Base-by-base conservation (phyloP, 2,888 invertebrate species). In the Ceramica pisi region DNA sequence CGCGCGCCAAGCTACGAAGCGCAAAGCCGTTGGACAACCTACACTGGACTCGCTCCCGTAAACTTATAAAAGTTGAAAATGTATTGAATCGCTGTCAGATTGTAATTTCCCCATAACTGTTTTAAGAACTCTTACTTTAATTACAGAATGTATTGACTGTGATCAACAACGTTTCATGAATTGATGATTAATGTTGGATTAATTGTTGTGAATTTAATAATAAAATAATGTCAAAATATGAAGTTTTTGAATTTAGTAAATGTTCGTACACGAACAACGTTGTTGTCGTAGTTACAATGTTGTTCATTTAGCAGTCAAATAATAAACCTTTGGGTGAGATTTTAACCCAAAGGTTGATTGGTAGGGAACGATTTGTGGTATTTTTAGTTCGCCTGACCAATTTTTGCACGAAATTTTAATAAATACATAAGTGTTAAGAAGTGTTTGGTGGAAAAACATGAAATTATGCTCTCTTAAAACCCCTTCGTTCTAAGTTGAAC, bases 21-120 rank as follows among this genome's bases (percentile, higher is more conserved):
- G 90, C 91, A 89, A 92, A 93, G 94, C 90, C 88, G 94, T 94
- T 91, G 88, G 89, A 92, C 93, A 90, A 91, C 92, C 83, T 91
- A 91, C 87, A 87, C 87, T 91, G 90, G 90, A 91, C 90, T 92
- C 90, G 84, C 91, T 90, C 88, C 88, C 86, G 86, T 89, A 86
- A 87, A 85, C 82, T 73, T 86, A 79, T 81, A 81, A 83, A 86
- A 74, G 71, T 81, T 82, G 74, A 62, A 82, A 81, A 81, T 66
- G 62, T 80, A 72, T 81, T 70, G 63, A 69, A 65, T 69, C 53
- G 71, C 51, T 69, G 21, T 62, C 26, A 56, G 38, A 35, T 65
- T 57, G 51, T 71, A 46, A 53, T 69, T 72, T 69, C 16, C 35
- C 51, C 14, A 7, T 55, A 50, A 65, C 61, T 53, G 71, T 69